Evolutionary conservation across 1,140 invertebrate species (phyloP), one percentile per base, ranked within the genome.

Genomic region (Ctenoplectra terminalis): DNA sequence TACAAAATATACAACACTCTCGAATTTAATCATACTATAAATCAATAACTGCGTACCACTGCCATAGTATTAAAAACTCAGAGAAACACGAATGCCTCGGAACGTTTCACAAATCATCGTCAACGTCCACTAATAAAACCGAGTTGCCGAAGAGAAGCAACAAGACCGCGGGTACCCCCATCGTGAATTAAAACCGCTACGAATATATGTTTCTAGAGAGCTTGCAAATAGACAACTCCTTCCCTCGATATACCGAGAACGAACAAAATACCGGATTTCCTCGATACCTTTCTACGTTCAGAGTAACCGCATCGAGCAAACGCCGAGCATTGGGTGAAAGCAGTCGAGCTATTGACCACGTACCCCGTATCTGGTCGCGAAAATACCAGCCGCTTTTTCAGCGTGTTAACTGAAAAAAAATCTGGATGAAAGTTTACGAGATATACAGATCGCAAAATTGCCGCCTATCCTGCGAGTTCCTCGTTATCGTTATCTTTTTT

Each of bases 331-430:
- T 43, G 58, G 46, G 50, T 29, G 34, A 52, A 75, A 84, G 37
- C 54, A 52, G 29, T 50, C 50, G 46, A 46, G 23, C 64, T 31
- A 71, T 56, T 54, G 29, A 74, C 43, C 37, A 13, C 50, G 70
- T 23, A 60, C 54, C 54, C n/a, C 15, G 37, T 46, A 61, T 31
- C 50, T 9, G 48, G 34, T 40, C 71, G 50, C 23, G 43, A 7
- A 50, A 72, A 13, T 70, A 60, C 7, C 31, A 67, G 56, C 54
- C 63, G 50, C 23, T n/a, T 73, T 77, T 81, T 69, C 63, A n/a
- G 67, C 66, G 72, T 17, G 61, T 56, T 70, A 85, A 85, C 78
- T 29, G 29, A 81, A 84, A 78, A n/a, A 75, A 83, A 23, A 60
- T 64, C 31, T 13, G 13, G 64, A 84, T 82, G 67, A 86, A 71